Evolutionary conservation across 2,113 vertebrate genomes (phyloP).

Genomic region (Odobenus rosmarus): DNA sequence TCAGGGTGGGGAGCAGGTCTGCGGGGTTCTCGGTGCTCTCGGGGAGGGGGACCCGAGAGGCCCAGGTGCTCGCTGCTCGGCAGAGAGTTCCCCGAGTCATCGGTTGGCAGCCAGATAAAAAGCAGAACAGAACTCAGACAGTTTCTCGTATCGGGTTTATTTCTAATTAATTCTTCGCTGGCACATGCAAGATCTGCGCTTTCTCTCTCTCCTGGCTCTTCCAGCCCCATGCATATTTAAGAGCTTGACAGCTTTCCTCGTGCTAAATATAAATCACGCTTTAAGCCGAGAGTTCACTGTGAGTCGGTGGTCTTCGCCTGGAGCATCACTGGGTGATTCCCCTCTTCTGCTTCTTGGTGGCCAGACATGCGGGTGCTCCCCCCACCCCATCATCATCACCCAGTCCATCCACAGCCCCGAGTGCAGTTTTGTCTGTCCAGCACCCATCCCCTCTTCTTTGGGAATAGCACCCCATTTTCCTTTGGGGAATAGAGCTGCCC

Average conservation of each 20-base stretch:
- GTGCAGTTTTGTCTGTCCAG: neutral
- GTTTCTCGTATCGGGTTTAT: neutral
- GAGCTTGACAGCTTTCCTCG: constrained; percentile 49
- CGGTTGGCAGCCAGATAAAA: constrained; percentile 38
- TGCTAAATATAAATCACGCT: constrained; percentile 55
- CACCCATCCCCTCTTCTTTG: neutral
- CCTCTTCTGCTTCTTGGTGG: neutral
- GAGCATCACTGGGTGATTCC: accelerated
- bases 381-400: accelerated
- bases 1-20: accelerated
- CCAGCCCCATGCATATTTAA: constrained; percentile 55
- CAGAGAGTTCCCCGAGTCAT: neutral
- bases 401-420: neutral
- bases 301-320: neutral
- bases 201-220: constrained; percentile 24
- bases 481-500: neutral
- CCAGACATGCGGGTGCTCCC: accelerated
- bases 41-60: accelerated
- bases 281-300: neutral
- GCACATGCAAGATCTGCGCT: constrained; percentile 43
- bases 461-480: neutral
- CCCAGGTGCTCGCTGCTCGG: neutral
- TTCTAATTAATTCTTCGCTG: constrained; percentile 61
- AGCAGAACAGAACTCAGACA: constrained; percentile 15
- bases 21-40: accelerated